These are phyloP conservation scores for Microcaecilia unicolor DNA, from an alignment of 2,797 vertebrate species.

Conservation along the genomic window DNA sequence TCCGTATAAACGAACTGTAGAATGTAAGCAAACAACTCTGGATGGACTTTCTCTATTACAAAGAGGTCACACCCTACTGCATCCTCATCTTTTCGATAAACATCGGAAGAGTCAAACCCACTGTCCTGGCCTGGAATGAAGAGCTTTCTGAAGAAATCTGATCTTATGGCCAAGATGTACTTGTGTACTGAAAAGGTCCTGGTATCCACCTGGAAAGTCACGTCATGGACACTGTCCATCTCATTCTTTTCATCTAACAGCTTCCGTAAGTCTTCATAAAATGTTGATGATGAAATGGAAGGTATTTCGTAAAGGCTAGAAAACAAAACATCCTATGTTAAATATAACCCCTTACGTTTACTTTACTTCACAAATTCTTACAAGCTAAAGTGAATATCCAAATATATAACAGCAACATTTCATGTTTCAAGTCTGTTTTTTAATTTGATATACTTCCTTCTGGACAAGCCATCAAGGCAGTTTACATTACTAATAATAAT, in stretches of 20 bases:
- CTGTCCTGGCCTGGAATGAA: conserved; percentile 52
- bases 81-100: conserved; percentile 70
- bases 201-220: conserved; percentile 81
- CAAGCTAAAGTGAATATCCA: no score
- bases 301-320: conserved; percentile 89
- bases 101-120: conserved; percentile 41
- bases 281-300: conserved; percentile 70
- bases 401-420: no score
- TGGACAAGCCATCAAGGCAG: no score
- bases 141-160: conserved; percentile 78
- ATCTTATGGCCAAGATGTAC: conserved; percentile 80
- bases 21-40: conserved; percentile 74
- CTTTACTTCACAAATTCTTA: no score
- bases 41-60: conserved; percentile 75
- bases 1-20: conserved; percentile 89
- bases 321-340: no score
- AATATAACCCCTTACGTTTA: neutral
- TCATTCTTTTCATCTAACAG: conserved; percentile 80
- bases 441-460: no score
- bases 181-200: conserved; percentile 82
- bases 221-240: conserved; percentile 88
- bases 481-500: no score
- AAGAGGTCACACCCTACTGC: conserved; percentile 79
- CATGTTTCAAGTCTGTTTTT: no score
- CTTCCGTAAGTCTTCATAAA: conserved; percentile 73